Evolutionary conservation across 2,113 vertebrate species (phyloP).

Genomic region (Sinosuthora webbiana): DNA sequence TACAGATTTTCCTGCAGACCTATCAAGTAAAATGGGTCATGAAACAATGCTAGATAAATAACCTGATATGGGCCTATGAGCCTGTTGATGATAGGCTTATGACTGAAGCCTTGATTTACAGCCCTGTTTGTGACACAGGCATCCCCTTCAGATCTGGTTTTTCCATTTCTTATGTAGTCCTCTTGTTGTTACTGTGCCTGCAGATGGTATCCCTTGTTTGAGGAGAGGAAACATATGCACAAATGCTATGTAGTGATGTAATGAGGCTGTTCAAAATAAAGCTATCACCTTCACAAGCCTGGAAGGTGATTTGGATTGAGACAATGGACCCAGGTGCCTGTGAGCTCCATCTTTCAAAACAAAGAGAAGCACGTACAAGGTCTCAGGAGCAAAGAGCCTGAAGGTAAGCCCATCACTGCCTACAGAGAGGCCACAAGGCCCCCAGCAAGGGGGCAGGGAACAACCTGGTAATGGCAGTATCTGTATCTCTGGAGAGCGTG

Average conservation of each 20-base stretch:
- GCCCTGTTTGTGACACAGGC: neutral
- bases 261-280: neutral
- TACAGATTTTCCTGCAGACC: neutral
- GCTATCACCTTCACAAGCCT: neutral
- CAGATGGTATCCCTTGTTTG: neutral
- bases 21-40: neutral
- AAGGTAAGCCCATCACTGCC: neutral
- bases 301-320: neutral
- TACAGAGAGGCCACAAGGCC: neutral
- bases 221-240: neutral
- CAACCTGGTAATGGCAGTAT: neutral
- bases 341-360: neutral
- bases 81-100: neutral
- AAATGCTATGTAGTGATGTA: neutral
- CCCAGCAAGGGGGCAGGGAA: rapidly evolving
- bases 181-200: neutral
- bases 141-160: neutral
- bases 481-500: neutral
- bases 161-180: neutral
- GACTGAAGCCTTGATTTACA: neutral
- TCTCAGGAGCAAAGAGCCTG: neutral
- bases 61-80: too few relatives aligned
- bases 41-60: neutral
- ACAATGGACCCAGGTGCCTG: neutral
- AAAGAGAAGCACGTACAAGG: neutral